These are phyloP conservation scores for Drosophila ustulata DNA, from an alignment of 2,888 invertebrate species.

Conservation along the genomic window DNA sequence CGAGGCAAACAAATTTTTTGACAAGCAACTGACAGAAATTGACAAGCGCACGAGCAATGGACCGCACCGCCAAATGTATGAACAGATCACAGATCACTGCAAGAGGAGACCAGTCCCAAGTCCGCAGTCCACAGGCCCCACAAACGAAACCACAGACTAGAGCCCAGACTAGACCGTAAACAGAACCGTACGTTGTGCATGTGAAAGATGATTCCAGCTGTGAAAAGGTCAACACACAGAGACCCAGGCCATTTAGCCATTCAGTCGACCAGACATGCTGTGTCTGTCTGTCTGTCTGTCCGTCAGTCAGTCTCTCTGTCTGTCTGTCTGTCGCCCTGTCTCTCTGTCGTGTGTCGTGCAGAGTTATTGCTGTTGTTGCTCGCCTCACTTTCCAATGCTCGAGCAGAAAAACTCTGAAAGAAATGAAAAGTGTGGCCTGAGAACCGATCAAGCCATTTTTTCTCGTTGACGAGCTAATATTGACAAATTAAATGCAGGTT, in stretches of 20 bases:
- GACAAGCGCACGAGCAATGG: conserved; percentile 78
- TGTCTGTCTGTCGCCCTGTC: conserved; percentile 3
- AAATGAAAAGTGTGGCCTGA: conserved; percentile 79
- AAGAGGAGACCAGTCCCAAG: conserved; percentile 8
- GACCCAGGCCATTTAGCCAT: conserved; percentile 63
- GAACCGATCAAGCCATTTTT: conserved; percentile 52
- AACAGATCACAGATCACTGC: conserved; percentile 38
- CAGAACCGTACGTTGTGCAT: conserved; percentile 53
- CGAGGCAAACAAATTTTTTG: conserved; percentile 78
- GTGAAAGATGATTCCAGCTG: conserved; percentile 78
- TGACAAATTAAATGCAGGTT: conserved; percentile 80
- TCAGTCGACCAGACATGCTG: conserved; percentile 42
- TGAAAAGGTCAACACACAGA: conserved; percentile 74
- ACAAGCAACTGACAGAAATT: conserved; percentile 82
- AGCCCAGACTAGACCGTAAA: conserved; percentile 38
- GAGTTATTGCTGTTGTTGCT: conserved; percentile 58
- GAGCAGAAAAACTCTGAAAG: conserved; percentile 43
- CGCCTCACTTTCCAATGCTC: conserved; percentile 72
- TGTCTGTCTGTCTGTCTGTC: conserved; percentile 26
- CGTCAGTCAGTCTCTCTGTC: too few species aligned
- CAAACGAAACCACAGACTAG: conserved; percentile 9
- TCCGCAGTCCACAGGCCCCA: conserved; percentile 1
- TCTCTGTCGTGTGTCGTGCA: conserved; percentile 65
- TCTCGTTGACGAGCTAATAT: conserved; percentile 62
- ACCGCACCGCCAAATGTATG: conserved; percentile 59